Evolutionary conservation across 2,797 vertebrate genomes (phyloP).

Genomic region (Gallirallus australis): DNA sequence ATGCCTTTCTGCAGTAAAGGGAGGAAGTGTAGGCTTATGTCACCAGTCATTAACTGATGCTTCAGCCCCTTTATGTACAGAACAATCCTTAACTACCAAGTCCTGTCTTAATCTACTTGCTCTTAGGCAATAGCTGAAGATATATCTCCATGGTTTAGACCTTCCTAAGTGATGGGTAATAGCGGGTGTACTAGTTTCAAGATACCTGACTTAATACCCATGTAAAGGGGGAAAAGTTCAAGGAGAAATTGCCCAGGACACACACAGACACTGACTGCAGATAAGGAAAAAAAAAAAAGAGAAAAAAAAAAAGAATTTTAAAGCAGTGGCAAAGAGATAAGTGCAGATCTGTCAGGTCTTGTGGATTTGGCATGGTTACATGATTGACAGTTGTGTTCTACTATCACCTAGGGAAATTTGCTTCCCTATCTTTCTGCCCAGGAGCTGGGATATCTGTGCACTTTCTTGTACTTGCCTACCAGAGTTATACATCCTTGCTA

Average conservation of each 20-base stretch:
- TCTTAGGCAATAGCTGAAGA: background rate
- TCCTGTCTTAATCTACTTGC: background rate
- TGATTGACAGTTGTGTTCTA: background rate
- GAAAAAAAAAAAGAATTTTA: background rate
- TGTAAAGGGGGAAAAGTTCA: background rate
- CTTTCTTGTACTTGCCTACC: background rate
- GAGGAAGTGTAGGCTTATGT: background rate
- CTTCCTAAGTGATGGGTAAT: background rate
- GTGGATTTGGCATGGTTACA: background rate
- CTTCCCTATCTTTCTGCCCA: background rate
- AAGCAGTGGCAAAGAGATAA: background rate
- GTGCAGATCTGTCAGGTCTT: background rate
- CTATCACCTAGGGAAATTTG: background rate
- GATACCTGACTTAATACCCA: background rate
- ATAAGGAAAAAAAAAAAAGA: background rate
- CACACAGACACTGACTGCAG: background rate
- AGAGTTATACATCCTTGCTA: background rate
- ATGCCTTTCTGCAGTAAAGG: background rate
- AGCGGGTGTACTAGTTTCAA: background rate
- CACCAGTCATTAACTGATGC: background rate
- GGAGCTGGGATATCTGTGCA: background rate
- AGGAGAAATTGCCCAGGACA: background rate
- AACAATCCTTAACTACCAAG: background rate
- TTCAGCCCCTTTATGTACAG: background rate
- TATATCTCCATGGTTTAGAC: background rate